phyloP scores from a whole-genome alignment of 2,888 invertebrate genomes.

The Chorisops tibialis region DNA sequence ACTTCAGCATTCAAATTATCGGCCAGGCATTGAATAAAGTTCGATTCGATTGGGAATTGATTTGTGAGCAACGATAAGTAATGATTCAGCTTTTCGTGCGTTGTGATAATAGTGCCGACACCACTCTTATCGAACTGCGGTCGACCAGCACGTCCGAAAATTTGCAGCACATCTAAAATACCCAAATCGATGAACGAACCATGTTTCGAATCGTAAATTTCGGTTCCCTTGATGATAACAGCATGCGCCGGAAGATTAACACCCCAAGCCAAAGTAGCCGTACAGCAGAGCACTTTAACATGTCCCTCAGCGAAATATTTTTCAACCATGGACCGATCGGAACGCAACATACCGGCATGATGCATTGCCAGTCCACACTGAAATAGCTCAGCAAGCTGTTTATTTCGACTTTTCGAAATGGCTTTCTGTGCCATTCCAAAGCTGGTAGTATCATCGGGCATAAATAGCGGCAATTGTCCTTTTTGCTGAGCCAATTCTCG shows the following conservation, averaged over 20 bases:
- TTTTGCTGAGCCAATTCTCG: constrained; percentile 77
- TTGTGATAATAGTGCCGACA: constrained; percentile 92
- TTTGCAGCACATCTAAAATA: constrained; percentile 95
- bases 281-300: constrained; percentile 88
- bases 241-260: constrained; percentile 99
- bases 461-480: constrained; percentile 67
- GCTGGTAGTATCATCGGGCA: constrained; percentile 61
- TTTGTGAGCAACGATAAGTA: constrained; percentile 92
- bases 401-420: constrained; percentile 72
- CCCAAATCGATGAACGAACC: constrained; percentile 93
- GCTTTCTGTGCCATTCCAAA: constrained; percentile 68
- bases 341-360: constrained; percentile 91
- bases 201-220: constrained; percentile 94
- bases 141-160: constrained; percentile 96
- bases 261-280: constrained; percentile 98
- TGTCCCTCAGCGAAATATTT: constrained; percentile 85
- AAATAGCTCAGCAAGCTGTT: constrained; percentile 78
- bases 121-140: constrained; percentile 96
- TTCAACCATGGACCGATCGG: constrained; percentile 85
- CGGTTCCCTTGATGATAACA: constrained; percentile 75
- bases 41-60: constrained; percentile 97
- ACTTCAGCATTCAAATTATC: constrained; percentile 99
- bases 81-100: constrained; percentile 85
- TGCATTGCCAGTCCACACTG: constrained; percentile 88
- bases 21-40: constrained; percentile 84